These are phyloP conservation scores for Premnoplex brunnescens DNA, from an alignment of 2,797 vertebrate genomes.

Conservation along the genomic window DNA sequence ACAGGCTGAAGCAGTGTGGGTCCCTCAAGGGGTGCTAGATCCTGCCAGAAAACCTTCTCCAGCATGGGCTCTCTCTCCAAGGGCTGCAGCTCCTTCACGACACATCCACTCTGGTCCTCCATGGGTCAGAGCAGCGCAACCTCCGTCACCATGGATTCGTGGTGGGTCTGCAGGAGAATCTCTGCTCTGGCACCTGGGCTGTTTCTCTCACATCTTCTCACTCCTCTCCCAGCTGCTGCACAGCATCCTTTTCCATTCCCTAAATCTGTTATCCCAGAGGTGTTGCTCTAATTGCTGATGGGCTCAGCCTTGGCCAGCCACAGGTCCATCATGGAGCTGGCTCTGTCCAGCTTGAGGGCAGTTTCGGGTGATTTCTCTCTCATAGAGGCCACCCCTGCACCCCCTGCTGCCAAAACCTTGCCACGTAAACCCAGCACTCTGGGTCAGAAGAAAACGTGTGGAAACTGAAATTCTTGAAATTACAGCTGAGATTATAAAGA, in stretches of 20 bases:
- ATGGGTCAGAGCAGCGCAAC: background rate
- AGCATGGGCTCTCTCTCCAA: background rate
- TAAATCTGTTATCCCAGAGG: background rate
- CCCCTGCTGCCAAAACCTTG: background rate
- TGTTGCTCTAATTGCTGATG: background rate
- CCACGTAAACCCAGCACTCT: accelerated
- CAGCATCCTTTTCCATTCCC: background rate
- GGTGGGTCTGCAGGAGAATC: background rate
- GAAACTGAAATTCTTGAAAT: slow-evolving; percentile 9
- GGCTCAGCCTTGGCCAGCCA: background rate
- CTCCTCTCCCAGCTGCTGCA: background rate
- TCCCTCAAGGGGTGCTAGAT: background rate
- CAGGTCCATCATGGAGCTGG: background rate
- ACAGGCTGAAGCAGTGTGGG: background rate
- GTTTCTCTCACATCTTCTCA: background rate
- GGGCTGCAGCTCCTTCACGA: background rate
- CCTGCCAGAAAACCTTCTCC: background rate
- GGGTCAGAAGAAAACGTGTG: background rate
- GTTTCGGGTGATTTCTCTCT: background rate
- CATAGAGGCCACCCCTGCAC: background rate
- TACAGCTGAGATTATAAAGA: background rate
- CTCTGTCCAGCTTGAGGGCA: background rate
- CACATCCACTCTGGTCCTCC: background rate
- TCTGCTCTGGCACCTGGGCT: background rate
- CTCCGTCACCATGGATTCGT: background rate